These are phyloP conservation scores for Aphelenchoides fujianensis DNA, from an alignment of 1,140 invertebrate genomes.

Conservation along the genomic window DNA sequence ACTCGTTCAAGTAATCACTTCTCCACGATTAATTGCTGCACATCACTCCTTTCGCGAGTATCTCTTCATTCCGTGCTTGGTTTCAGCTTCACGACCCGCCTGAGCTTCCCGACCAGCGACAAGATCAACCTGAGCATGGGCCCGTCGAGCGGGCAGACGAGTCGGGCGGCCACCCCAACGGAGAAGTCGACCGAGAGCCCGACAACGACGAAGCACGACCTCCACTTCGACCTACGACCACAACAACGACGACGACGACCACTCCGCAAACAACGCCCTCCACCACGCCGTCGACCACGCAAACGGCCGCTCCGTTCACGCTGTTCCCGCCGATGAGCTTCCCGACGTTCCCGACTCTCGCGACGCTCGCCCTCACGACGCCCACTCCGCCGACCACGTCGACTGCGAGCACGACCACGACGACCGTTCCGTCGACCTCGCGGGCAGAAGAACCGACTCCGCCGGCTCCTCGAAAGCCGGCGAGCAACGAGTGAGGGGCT, in stretches of 20 bases:
- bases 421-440: slow-evolving; percentile 21
- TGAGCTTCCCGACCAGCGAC: slow-evolving; percentile 27
- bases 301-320: not conserved
- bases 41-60: not conserved
- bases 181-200: too few species aligned
- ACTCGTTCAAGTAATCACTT: slow-evolving; percentile 14
- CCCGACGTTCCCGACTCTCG: slow-evolving; percentile 21
- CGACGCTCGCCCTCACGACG: slow-evolving; percentile 11
- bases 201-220: too few species aligned
- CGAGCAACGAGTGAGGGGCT: not conserved
- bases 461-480: not conserved
- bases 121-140: slow-evolving; percentile 21
- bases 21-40: too few species aligned
- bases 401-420: slow-evolving; percentile 35
- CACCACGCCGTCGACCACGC: slow-evolving; percentile 22
- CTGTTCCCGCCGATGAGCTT: slow-evolving; percentile 11
- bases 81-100: slow-evolving; percentile 34
- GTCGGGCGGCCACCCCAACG: not conserved
- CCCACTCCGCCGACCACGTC: slow-evolving; percentile 16
- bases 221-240: slow-evolving; percentile 22
- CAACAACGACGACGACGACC: slow-evolving; percentile 28
- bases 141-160: slow-evolving; percentile 11
- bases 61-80: not conserved
- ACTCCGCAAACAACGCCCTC: slow-evolving; percentile 12
- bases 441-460: slow-evolving; percentile 17